phyloP scores from a whole-genome alignment of 2,113 vertebrate species.

The Clarias batrachus region DNA sequence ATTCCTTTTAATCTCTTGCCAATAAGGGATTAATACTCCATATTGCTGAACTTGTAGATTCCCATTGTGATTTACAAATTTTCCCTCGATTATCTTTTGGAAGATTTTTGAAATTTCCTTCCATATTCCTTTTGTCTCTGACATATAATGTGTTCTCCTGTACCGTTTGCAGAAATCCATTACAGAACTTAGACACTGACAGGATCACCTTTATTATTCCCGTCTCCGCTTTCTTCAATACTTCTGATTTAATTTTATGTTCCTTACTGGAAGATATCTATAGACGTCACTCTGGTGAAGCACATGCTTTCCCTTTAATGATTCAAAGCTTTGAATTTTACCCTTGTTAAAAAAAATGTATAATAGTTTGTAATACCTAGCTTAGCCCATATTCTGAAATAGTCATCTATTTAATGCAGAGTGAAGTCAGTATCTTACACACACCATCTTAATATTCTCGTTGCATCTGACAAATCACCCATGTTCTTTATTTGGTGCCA shows the following conservation, averaged over 20 bases:
- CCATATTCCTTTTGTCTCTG: neutral
- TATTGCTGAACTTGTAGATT: neutral
- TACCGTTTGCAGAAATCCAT: too few relatives aligned
- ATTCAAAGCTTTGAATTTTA: too few relatives aligned
- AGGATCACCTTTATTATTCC: neutral
- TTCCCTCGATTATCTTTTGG: neutral
- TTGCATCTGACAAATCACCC: too few relatives aligned
- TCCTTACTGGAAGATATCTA: neutral
- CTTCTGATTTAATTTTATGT: neutral
- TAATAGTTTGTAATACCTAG: too few relatives aligned
- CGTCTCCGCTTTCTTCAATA: neutral
- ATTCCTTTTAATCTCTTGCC: too few relatives aligned
- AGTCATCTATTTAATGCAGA: too few relatives aligned
- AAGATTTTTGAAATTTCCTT: neutral
- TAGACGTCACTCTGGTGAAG: neutral
- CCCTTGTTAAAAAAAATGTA: too few relatives aligned
- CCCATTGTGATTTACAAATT: neutral
- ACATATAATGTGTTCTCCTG: neutral
- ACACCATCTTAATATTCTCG: too few relatives aligned
- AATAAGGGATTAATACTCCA: neutral
- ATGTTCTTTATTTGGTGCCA: neutral
- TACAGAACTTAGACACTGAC: neutral
- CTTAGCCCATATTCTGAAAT: too few relatives aligned
- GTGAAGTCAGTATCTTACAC: too few relatives aligned
- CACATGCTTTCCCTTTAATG: too few relatives aligned